phyloP scores from a whole-genome alignment of 1,140 invertebrate genomes.

The Nasonia longicornis region DNA sequence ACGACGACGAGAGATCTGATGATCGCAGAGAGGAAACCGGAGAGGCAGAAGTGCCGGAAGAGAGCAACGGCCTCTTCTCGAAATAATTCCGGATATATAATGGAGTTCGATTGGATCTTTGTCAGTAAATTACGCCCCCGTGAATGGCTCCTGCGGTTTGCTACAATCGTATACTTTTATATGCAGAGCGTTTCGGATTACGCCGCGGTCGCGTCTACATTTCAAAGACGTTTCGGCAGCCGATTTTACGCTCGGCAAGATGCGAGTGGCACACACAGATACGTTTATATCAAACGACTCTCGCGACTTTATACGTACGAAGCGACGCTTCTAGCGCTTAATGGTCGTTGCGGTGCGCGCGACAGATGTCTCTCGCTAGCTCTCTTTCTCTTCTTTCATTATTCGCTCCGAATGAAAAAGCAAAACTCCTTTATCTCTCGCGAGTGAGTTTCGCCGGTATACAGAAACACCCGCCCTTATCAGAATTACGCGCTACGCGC shows the following conservation, averaged over 20 bases:
- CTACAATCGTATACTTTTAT: neutral
- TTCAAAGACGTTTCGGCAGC: constrained; percentile 15
- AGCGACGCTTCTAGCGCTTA: neutral
- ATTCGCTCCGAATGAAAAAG: constrained; percentile 3
- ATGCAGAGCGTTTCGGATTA: neutral
- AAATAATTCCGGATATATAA: constrained; percentile 29
- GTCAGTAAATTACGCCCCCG: no score
- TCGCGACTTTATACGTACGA: constrained; percentile 24
- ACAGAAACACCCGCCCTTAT: neutral
- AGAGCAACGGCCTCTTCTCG: constrained; percentile 24
- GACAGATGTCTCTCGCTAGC: constrained; percentile 16
- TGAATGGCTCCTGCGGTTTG: neutral
- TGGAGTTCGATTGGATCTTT: neutral
- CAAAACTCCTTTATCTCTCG: constrained; percentile 15
- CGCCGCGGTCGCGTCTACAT: neutral
- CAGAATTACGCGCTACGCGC: neutral
- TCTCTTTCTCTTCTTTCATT: constrained; percentile 21
- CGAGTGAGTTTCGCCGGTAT: neutral
- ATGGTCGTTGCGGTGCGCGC: constrained; percentile 32
- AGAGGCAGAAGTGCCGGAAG: neutral
- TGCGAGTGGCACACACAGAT: neutral
- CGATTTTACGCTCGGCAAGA: constrained; percentile 4
- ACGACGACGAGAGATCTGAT: neutral
- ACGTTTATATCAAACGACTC: neutral
- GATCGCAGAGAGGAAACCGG: neutral